Percentiles rank a stretch among this genome's conserved stretches.
phyloP scores from a whole-genome alignment of 2,113 vertebrate genomes.

The Pycnonotus jocosus region DNA sequence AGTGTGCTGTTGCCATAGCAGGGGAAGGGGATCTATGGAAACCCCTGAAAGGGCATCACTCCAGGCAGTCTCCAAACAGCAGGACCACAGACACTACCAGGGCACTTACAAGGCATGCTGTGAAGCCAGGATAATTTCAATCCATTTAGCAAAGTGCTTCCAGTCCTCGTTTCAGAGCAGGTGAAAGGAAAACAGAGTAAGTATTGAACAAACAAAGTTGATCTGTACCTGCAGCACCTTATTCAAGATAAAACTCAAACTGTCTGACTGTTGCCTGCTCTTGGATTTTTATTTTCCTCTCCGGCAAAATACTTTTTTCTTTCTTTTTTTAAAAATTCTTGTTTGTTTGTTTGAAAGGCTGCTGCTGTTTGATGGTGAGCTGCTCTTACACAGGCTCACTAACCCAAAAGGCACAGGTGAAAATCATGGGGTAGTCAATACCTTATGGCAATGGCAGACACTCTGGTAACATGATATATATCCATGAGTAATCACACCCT shows the following conservation, averaged over 20 bases:
- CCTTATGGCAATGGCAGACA: not conserved
- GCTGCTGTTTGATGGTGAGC: not conserved
- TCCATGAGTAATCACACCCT: not conserved
- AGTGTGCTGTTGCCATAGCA: slow-evolving; percentile 48
- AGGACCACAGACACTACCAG: not conserved
- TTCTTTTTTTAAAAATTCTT: too few species aligned
- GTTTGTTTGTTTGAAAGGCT: not conserved
- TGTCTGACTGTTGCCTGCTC: not conserved
- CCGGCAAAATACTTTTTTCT: not conserved
- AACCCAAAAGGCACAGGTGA: not conserved
- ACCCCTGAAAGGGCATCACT: slow-evolving; percentile 40
- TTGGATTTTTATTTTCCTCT: slow-evolving; percentile 10
- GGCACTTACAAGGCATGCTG: not conserved
- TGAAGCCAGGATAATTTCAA: slow-evolving; percentile 45
- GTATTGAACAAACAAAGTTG: slow-evolving; percentile 49
- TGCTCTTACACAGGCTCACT: not conserved
- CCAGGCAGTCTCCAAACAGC: not conserved
- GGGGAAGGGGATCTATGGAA: slow-evolving; percentile 40
- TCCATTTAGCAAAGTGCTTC: slow-evolving; percentile 64
- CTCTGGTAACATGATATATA: slow-evolving; percentile 36
- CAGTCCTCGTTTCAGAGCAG: not conserved
- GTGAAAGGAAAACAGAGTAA: slow-evolving; percentile 30
- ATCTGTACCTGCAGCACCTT: slow-evolving; percentile 10
- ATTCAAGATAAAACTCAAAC: not conserved
- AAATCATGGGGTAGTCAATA: slow-evolving; percentile 24